A percentile compares a stretch with the other conserved stretches of the same genome.
Conservation (phyloP, 2,797 vertebrate species). For the Onychomys torridus region DNA sequence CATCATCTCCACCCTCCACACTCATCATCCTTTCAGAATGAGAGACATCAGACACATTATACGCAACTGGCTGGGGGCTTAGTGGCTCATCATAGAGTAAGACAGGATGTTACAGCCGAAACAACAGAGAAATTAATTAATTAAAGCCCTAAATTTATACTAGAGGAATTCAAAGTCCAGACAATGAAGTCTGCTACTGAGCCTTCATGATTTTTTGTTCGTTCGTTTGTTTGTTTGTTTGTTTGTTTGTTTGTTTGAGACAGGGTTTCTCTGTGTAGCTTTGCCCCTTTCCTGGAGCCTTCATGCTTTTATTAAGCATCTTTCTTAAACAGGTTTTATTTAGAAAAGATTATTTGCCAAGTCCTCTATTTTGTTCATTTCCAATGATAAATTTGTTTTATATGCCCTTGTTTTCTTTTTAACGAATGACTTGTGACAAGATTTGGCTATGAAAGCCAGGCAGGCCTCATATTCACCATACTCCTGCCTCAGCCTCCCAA, state of each 20-base stretch:
- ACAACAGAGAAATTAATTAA: neutral
- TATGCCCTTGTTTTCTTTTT: neutral
- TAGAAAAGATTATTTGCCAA: neutral
- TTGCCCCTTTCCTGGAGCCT: neutral
- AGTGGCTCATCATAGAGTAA: neutral
- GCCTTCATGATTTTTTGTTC: neutral
- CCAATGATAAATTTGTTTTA: neutral
- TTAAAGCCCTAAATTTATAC: neutral
- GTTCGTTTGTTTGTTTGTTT: no score
- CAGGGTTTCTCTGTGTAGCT: no score
- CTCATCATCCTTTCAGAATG: neutral
- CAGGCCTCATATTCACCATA: neutral
- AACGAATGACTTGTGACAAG: neutral
- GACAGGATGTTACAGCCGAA: slow-evolving; percentile 3
- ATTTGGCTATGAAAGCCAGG: neutral
- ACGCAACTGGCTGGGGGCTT: neutral
- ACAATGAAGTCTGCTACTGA: neutral
- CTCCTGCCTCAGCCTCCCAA: neutral
- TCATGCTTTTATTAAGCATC: slow-evolving; percentile 19
- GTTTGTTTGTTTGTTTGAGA: no score
- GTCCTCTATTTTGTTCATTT: slow-evolving; percentile 1
- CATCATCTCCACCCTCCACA: neutral
- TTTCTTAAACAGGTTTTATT: slow-evolving; percentile 33
- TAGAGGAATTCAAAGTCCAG: neutral
- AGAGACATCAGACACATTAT: neutral